Conservation (phyloP, 2,888 invertebrate genomes). For the Platycheirus rosarum region DNA sequence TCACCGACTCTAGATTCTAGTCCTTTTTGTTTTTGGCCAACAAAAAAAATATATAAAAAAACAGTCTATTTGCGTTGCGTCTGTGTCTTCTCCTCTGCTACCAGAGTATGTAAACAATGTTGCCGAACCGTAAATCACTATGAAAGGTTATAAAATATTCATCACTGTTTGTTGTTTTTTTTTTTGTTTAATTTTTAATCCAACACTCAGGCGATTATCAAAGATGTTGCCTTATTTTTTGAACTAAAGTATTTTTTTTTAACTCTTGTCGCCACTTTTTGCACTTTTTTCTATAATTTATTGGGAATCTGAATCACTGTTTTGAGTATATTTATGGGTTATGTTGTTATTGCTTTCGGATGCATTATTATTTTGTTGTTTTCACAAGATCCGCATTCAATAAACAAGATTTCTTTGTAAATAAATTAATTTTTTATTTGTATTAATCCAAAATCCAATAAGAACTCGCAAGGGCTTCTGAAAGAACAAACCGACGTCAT, state of each 20-base stretch:
- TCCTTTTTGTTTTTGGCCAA: too few relatives aligned
- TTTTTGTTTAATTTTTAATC: slow-evolving; percentile 8
- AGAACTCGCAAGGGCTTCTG: slow-evolving; percentile 56
- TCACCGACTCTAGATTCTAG: slow-evolving; percentile 41
- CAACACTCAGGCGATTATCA: slow-evolving; percentile 31
- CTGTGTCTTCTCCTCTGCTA: slow-evolving; percentile 36
- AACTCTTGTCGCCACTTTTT: neutral
- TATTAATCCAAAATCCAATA: too few relatives aligned
- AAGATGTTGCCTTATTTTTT: slow-evolving; percentile 18
- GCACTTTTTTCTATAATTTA: slow-evolving; percentile 16
- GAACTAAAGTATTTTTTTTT: slow-evolving; percentile 5
- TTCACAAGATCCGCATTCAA: slow-evolving; percentile 69
- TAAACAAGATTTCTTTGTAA: slow-evolving; percentile 56
- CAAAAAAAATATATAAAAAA: too few relatives aligned
- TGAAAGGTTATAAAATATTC: slow-evolving; percentile 45
- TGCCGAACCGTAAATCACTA: slow-evolving; percentile 59
- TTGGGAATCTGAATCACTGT: too few relatives aligned
- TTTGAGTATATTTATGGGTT: slow-evolving; percentile 24
- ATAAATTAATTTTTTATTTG: slow-evolving; percentile 47
- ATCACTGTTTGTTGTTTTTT: slow-evolving; percentile 22
- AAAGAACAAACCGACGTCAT: slow-evolving; percentile 77
- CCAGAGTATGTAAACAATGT: slow-evolving; percentile 71
- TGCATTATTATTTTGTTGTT: slow-evolving; percentile 36
- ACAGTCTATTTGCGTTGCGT: slow-evolving; percentile 48
- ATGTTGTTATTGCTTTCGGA: slow-evolving; percentile 64